Evolutionary conservation across 2,888 invertebrate genomes (phyloP).

Genomic region (Anoplius nigerrimus): DNA sequence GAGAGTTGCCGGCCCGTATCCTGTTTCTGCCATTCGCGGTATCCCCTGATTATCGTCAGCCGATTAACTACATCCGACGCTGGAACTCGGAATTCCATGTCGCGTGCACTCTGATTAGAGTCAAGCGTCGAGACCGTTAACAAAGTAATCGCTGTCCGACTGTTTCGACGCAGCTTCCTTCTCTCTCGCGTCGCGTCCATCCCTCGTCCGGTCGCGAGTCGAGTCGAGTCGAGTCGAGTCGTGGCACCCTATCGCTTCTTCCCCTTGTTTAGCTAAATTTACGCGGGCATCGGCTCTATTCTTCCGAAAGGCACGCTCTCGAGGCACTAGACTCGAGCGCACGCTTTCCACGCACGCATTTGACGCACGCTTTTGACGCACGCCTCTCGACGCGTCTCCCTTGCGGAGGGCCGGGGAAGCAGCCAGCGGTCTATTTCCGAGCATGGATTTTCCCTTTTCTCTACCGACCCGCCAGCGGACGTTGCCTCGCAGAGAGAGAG

Average conservation of each 20-base stretch:
- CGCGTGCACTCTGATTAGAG: too few relatives aligned
- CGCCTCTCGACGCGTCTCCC: conserved; percentile 20
- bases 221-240: too few relatives aligned
- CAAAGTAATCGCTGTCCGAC: too few relatives aligned
- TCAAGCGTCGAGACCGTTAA: too few relatives aligned
- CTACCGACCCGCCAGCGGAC: conserved; percentile 29
- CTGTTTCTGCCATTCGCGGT: too few relatives aligned
- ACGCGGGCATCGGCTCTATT: conserved; percentile 10
- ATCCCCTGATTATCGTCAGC: too few relatives aligned
- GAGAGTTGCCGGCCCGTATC: too few relatives aligned
- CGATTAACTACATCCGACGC: too few relatives aligned
- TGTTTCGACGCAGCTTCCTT: too few relatives aligned
- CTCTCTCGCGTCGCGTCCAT: background rate
- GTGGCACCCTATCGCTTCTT: conserved; percentile 6
- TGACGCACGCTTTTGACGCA: background rate
- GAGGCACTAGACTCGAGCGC: conserved; percentile 4
- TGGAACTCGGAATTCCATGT: too few relatives aligned
- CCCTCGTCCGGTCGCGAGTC: background rate
- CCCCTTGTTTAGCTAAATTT: conserved; percentile 51
- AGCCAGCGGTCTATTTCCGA: conserved; percentile 42
- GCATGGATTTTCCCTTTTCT: conserved; percentile 47
- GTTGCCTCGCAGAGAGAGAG: conserved; percentile 13
- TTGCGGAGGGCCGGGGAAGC: conserved; percentile 8
- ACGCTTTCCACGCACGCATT: conserved; percentile 3
- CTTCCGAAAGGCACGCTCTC: background rate